phyloP scores from a whole-genome alignment of 1,140 invertebrate species.

The Hirudo medicinalis region DNA sequence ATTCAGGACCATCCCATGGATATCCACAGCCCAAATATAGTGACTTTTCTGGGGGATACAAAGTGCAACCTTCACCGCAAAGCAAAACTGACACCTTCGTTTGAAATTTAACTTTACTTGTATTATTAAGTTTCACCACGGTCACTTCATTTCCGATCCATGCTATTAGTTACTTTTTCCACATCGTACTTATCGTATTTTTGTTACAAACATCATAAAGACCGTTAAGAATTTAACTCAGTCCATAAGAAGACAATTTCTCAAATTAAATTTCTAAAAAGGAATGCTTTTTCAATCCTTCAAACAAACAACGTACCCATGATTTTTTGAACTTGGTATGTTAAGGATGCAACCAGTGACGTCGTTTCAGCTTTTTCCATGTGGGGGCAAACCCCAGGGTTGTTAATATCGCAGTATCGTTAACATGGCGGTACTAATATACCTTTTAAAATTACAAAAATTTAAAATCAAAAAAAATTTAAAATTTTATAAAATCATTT shows the following conservation, averaged over 20 bases:
- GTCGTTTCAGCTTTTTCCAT: no score
- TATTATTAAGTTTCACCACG: neutral
- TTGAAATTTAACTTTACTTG: neutral
- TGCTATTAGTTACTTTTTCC: neutral
- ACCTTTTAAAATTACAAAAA: no score
- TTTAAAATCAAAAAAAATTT: no score
- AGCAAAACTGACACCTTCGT: conserved; percentile 3
- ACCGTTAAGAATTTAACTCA: no score
- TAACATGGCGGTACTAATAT: no score
- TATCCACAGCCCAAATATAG: neutral
- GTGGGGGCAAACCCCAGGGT: no score
- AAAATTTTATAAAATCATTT: no score
- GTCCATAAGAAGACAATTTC: neutral
- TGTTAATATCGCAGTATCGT: no score
- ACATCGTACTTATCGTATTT: neutral
- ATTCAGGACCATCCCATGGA: neutral
- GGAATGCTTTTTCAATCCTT: neutral
- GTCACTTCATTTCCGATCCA: neutral
- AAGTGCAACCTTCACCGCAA: neutral
- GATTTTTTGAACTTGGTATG: no score
- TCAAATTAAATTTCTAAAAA: neutral
- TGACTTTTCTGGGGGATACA: conserved; percentile 3
- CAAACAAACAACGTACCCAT: no score
- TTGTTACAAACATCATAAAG: no score
- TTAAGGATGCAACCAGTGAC: no score